Base-by-base conservation (phyloP, 2,888 invertebrate genomes). In the Schizotus pectinicornis region DNA sequence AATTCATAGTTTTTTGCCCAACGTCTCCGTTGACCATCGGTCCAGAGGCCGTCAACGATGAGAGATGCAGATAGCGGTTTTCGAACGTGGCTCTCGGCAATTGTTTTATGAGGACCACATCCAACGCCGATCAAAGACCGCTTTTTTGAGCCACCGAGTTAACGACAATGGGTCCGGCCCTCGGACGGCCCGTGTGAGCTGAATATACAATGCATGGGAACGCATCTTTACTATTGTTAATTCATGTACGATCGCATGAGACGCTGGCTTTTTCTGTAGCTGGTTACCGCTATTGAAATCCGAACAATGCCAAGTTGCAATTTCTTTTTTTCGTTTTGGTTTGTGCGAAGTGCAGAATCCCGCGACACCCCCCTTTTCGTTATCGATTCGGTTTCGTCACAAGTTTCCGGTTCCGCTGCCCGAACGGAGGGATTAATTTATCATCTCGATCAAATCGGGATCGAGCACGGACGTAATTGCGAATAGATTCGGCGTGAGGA, bases 121-220 rank as follows among this genome's bases (percentile, higher is more conserved):
- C 70, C 68, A 68, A 64, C 67, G 72, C 70, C 64, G 67, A 62
- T 65, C 65, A 57, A 57, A 62, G 66, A 69, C 72, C 62, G 60
- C 68, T 73, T 73, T 73, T 74, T 70, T 51, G 49, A 60, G 39
- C 47, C 51, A 47, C 48, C 56, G 38, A 43, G 13, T 55, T 51
- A 68, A 69, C 64, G 64, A 69, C 71, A 68, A 70, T 70, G 67
- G 69, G 63, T 68, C 68, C 62, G 63, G 61, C 62, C 64, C 64
- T 61, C 62, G 54, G 61, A 59, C 59, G 62, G 59, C 53, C 57
- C 66, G 64, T 67, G 75, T 77, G 78, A 77, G 68, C 67, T 58
- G 78, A 77, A 77, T 78, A 72, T 69, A 69, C 74, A 77, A 78
- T 77, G 71, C 73, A 76, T 78, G 77, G 76, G 77, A 78, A 78